Conservation (phyloP, 1,140 invertebrate genomes). For the Coelopa frigida region DNA sequence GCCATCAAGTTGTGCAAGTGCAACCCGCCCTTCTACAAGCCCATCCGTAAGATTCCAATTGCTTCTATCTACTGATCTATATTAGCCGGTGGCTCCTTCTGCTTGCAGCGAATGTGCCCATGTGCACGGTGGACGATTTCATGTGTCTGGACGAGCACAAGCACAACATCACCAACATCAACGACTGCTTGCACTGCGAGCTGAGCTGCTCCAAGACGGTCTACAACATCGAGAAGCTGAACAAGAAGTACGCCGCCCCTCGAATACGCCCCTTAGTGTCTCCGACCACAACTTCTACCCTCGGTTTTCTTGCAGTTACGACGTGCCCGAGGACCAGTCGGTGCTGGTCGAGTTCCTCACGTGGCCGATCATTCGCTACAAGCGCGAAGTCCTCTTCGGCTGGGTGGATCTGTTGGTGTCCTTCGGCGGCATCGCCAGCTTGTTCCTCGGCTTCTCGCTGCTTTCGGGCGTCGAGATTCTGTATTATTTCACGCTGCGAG, state of each 20-base stretch:
- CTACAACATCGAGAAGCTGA: conserved; percentile 64
- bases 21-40: conserved; percentile 59
- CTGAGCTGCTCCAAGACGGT: conserved; percentile 63
- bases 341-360: conserved; percentile 53
- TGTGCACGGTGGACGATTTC: conserved; percentile 52
- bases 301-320: conserved; percentile 15
- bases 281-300: neutral
- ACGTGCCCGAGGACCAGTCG: conserved; percentile 22
- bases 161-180: conserved; percentile 51
- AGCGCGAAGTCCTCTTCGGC: conserved; percentile 66
- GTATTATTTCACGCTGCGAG: conserved; percentile 63
- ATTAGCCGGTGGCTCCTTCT: neutral
- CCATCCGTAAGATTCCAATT: conserved; percentile 40
- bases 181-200: conserved; percentile 55
- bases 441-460: conserved; percentile 67
- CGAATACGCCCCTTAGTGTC: neutral
- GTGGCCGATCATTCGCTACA: conserved; percentile 67
- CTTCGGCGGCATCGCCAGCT: conserved; percentile 57
- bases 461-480: conserved; percentile 64
- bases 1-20: conserved; percentile 55
- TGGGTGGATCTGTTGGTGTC: conserved; percentile 67
- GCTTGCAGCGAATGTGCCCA: conserved; percentile 30
- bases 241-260: conserved; percentile 47
- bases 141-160: conserved; percentile 51
- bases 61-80: neutral